Conservation (phyloP, 1,140 invertebrate species). For the Drosophila fuyamai region DNA sequence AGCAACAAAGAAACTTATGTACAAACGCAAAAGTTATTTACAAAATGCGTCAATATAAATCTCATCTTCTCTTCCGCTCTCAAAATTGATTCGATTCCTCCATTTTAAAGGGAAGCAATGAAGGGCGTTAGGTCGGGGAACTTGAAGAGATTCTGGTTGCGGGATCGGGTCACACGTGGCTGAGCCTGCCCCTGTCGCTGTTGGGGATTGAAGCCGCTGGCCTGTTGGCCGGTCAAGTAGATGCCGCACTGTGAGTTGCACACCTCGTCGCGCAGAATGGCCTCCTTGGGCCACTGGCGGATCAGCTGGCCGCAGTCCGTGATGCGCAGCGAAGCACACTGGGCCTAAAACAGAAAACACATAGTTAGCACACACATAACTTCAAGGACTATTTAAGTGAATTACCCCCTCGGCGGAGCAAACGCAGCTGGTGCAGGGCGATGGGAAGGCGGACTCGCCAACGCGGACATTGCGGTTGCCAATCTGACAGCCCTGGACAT, state of each 20-base stretch:
- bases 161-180: conserved; percentile 77
- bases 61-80: conserved; percentile 33
- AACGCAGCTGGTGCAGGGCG: conserved; percentile 94
- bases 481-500: conserved; percentile 91
- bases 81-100: neutral
- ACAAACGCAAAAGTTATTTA: conserved; percentile 65
- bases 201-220: conserved; percentile 68
- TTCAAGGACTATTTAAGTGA: conserved; percentile 26
- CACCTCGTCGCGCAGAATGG: conserved; percentile 93
- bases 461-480: conserved; percentile 90
- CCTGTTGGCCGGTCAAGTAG: conserved; percentile 75
- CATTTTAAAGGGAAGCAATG: conserved; percentile 84
- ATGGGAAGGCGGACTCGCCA: conserved; percentile 92
- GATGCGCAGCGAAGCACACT: conserved; percentile 94
- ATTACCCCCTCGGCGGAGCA: conserved; percentile 93
- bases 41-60: conserved; percentile 41
- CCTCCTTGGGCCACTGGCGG: conserved; percentile 92
- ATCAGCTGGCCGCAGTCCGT: conserved; percentile 94
- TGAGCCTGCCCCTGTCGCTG: conserved; percentile 58
- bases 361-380: neutral
- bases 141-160: conserved; percentile 85
- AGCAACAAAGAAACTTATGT: conserved; percentile 52
- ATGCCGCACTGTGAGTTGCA: conserved; percentile 94
- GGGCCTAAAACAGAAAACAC: conserved; percentile 87
- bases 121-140: conserved; percentile 88